Evolutionary conservation across 1,140 invertebrate species (phyloP).

Genomic region (Holotrichia oblita): DNA sequence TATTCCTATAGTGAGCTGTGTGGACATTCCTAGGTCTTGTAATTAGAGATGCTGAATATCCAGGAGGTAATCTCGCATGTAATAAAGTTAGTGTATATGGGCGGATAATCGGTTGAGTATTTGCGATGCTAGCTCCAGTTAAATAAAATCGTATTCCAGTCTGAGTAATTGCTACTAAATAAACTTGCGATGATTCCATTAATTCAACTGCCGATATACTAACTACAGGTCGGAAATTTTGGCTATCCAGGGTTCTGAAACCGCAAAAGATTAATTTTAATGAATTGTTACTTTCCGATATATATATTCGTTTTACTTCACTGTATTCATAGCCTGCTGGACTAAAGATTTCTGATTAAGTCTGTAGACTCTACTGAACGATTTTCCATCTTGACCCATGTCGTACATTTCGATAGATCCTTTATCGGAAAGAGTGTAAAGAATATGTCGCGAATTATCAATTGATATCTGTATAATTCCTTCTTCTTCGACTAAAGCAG

Average conservation of each 20-base stretch:
- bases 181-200: slow-evolving; percentile 82
- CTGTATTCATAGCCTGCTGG: slow-evolving; percentile 77
- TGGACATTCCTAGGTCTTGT: slow-evolving; percentile 88
- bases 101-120: slow-evolving; percentile 53
- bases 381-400: slow-evolving; percentile 81
- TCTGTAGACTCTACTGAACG: slow-evolving; percentile 75
- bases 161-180: slow-evolving; percentile 92
- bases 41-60: slow-evolving; percentile 87
- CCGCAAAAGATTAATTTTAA: slow-evolving; percentile 44
- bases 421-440: slow-evolving; percentile 89
- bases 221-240: slow-evolving; percentile 87
- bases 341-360: slow-evolving; percentile 84
- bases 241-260: slow-evolving; percentile 85
- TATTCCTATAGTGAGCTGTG: slow-evolving; percentile 76
- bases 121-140: slow-evolving; percentile 68
- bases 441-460: slow-evolving; percentile 88
- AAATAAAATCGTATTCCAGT: slow-evolving; percentile 93
- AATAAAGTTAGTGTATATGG: slow-evolving; percentile 67
- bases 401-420: slow-evolving; percentile 89
- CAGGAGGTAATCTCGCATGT: slow-evolving; percentile 93
- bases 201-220: slow-evolving; percentile 85
- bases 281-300: not conserved
- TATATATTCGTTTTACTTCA: slow-evolving; percentile 68
- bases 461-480: slow-evolving; percentile 89
- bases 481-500: slow-evolving; percentile 87